Conservation (phyloP, 2,113 vertebrate species). For the Catharus fuscescens region DNA sequence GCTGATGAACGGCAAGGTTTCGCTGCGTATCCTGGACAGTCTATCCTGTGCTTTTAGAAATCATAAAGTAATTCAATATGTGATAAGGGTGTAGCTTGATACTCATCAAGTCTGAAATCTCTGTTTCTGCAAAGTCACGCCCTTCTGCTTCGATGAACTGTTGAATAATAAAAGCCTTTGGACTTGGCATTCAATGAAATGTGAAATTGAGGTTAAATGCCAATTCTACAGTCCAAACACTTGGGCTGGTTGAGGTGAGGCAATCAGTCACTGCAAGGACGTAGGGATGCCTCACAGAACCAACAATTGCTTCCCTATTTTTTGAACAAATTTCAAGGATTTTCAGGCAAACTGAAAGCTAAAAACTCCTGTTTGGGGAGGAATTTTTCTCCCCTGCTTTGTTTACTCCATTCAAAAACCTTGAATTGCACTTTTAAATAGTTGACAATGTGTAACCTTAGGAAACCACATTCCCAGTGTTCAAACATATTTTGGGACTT, state of each 20-base stretch:
- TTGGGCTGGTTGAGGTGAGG: not conserved
- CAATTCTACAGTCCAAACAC: not conserved
- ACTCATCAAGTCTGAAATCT: constrained; percentile 17
- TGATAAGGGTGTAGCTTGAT: constrained; percentile 1
- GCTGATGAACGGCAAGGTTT: not conserved
- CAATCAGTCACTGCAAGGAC: not conserved
- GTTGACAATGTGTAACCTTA: constrained; percentile 40
- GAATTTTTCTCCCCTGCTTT: not conserved
- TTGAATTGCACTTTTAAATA: constrained; percentile 21
- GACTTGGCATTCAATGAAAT: constrained; percentile 4
- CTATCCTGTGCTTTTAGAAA: not conserved
- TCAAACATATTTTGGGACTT: constrained; percentile 34
- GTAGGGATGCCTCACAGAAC: not conserved
- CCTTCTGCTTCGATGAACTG: not conserved
- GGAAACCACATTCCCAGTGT: constrained; percentile 38
- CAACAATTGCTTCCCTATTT: not conserved
- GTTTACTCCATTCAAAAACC: not conserved
- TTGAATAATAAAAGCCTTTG: constrained; percentile 44
- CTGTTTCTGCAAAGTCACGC: not conserved
- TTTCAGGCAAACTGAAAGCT: not conserved
- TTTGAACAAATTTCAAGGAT: not conserved
- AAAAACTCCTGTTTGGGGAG: not conserved
- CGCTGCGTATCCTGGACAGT: not conserved
- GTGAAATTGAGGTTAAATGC: constrained; percentile 31
- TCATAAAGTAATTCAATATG: not conserved